phyloP scores from a whole-genome alignment of 1,140 invertebrate species.

The Leptinotarsa defecta region DNA sequence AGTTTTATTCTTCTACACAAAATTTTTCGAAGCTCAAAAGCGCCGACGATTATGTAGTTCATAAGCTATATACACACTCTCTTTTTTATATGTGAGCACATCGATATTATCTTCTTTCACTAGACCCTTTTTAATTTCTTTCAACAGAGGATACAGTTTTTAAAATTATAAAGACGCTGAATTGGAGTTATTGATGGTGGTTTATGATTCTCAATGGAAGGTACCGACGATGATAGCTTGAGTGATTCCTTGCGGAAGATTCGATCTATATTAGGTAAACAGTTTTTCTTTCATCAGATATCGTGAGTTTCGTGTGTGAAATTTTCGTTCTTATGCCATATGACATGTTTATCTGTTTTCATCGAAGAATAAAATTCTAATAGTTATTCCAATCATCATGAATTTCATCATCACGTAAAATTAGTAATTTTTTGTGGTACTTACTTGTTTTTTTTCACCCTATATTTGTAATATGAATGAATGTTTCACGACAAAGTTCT shows the following conservation, averaged over 20 bases:
- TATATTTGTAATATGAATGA: too few relatives aligned
- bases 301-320: background rate
- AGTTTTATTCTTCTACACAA: constrained; percentile 49
- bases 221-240: background rate
- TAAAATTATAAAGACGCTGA: constrained; percentile 9
- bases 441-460: too few relatives aligned
- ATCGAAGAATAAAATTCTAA: too few relatives aligned
- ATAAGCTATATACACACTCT: constrained; percentile 39
- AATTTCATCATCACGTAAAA: too few relatives aligned
- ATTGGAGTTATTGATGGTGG: constrained; percentile 21
- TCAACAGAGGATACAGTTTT: constrained; percentile 11
- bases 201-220: constrained; percentile 13
- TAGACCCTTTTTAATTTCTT: constrained; percentile 4
- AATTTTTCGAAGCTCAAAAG: constrained; percentile 46
- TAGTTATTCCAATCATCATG: too few relatives aligned
- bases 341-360: too few relatives aligned
- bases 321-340: background rate
- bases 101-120: constrained; percentile 24
- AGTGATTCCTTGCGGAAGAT: constrained; percentile 5
- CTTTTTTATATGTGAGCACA: constrained; percentile 37
- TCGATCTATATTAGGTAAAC: background rate
- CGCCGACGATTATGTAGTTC: constrained; percentile 47
- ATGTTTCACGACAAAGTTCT: too few relatives aligned
- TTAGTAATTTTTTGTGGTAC: too few relatives aligned
- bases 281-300: background rate